phyloP scores from a whole-genome alignment of 2,888 invertebrate genomes.

The Lobophora halterata region DNA sequence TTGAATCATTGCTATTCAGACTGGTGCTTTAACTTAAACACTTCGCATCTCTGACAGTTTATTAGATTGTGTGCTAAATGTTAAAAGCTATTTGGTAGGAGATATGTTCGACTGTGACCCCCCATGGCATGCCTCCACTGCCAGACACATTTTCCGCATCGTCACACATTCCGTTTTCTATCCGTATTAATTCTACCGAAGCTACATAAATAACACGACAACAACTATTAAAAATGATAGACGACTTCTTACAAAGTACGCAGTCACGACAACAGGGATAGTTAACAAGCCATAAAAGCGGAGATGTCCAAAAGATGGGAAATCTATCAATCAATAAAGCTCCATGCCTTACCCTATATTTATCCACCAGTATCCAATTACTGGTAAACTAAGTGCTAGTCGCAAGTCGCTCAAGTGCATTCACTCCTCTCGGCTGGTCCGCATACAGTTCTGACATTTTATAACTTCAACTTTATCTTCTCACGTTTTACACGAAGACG shows the following conservation, averaged over 20 bases:
- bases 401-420: constrained; percentile 45
- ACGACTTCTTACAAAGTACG: too few species aligned
- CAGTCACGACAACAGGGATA: constrained; percentile 14
- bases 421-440: constrained; percentile 37
- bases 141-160: constrained; percentile 52
- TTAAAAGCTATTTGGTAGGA: constrained; percentile 37
- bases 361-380: constrained; percentile 35
- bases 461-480: constrained; percentile 50
- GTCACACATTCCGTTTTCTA: constrained; percentile 41
- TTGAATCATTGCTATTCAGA: too few species aligned
- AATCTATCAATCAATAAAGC: constrained; percentile 64
- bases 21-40: too few species aligned
- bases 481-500: constrained; percentile 45
- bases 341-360: constrained; percentile 47
- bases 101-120: constrained; percentile 29
- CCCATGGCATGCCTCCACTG: constrained; percentile 29
- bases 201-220: constrained; percentile 33
- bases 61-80: constrained; percentile 33
- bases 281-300: constrained; percentile 9
- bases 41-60: constrained; percentile 4
- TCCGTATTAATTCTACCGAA: constrained; percentile 31
- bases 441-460: constrained; percentile 41
- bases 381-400: constrained; percentile 35
- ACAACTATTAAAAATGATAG: constrained; percentile 49
- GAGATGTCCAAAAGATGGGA: constrained; percentile 33